Percentiles rank a stretch among this genome's conserved stretches.
Conservation (phyloP, 2,797 vertebrate species). For the Hipposideros larvatus region DNA sequence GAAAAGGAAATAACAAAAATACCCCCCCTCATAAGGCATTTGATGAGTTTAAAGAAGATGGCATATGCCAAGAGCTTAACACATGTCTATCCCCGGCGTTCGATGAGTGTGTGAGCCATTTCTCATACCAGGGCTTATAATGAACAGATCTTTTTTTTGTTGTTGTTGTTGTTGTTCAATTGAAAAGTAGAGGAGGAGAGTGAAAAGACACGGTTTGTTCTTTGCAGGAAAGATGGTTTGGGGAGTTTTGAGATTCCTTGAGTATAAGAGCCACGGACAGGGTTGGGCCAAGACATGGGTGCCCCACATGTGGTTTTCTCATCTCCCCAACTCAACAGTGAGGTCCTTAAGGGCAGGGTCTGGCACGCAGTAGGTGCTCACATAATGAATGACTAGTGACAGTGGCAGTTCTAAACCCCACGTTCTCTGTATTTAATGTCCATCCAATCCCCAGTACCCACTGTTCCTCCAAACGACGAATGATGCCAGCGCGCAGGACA, state of each 20-base stretch:
- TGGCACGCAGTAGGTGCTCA: neutral
- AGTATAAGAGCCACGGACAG: neutral
- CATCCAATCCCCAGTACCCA: neutral
- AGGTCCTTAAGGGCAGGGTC: neutral
- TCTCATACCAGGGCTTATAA: neutral
- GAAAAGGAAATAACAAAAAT: neutral
- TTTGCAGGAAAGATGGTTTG: neutral
- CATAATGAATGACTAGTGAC: neutral
- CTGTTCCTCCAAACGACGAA: no score
- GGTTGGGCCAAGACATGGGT: neutral
- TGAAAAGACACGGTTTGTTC: neutral
- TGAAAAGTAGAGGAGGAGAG: neutral
- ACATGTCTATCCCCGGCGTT: no score
- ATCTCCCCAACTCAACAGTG: neutral
- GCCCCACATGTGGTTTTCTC: neutral
- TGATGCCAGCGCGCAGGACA: accelerated
- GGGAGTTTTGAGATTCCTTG: neutral
- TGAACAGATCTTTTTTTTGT: neutral
- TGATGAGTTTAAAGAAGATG: neutral
- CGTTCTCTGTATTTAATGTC: neutral
- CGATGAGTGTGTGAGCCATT: neutral
- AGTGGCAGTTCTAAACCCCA: neutral
- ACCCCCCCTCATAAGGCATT: accelerated
- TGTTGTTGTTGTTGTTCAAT: no score
- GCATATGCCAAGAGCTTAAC: neutral